Percentiles rank a stretch among this genome's conserved stretches.
Evolutionary conservation across 2,888 invertebrate species (phyloP).

Genomic region (Rotaria macrura): DNA sequence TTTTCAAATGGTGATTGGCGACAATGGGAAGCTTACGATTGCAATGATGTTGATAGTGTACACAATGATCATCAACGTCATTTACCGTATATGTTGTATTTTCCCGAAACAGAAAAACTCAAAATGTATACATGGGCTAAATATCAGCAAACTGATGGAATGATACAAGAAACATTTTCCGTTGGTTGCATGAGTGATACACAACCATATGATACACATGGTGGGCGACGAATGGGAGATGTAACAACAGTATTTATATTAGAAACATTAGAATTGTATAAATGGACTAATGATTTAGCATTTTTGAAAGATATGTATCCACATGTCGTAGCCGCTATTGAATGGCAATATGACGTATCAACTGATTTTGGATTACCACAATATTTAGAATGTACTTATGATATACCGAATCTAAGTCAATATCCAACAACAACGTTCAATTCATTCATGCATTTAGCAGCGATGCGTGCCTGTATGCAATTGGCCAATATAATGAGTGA

Average conservation of each 20-base stretch:
- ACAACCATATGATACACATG: not conserved
- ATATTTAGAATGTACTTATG: slow-evolving; percentile 23
- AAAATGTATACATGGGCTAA: slow-evolving; percentile 26
- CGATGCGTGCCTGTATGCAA: slow-evolving; percentile 11
- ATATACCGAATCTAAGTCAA: slow-evolving; percentile 10
- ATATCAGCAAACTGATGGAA: slow-evolving; percentile 23
- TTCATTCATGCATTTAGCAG: slow-evolving; percentile 21
- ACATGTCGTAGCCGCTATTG: not conserved
- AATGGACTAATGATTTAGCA: not conserved
- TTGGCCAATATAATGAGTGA: not conserved
- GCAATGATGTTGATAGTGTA: slow-evolving; percentile 25
- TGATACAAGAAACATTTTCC: slow-evolving; percentile 19
- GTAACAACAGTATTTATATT: slow-evolving; percentile 23
- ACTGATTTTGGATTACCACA: not conserved
- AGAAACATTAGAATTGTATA: slow-evolving; percentile 23
- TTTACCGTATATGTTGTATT: slow-evolving; percentile 21
- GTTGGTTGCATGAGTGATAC: not conserved
- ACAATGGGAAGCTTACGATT: slow-evolving; percentile 28
- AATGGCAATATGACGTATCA: slow-evolving; percentile 22
- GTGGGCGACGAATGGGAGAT: slow-evolving; percentile 22
- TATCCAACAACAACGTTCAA: slow-evolving; percentile 22
- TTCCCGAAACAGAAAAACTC: slow-evolving; percentile 15
- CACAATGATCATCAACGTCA: slow-evolving; percentile 30
- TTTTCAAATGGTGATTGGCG: slow-evolving; percentile 24
- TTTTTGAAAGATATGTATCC: slow-evolving; percentile 25